Evolutionary conservation across 1,140 invertebrate species (phyloP).

Genomic region (Tribolium castaneum): DNA sequence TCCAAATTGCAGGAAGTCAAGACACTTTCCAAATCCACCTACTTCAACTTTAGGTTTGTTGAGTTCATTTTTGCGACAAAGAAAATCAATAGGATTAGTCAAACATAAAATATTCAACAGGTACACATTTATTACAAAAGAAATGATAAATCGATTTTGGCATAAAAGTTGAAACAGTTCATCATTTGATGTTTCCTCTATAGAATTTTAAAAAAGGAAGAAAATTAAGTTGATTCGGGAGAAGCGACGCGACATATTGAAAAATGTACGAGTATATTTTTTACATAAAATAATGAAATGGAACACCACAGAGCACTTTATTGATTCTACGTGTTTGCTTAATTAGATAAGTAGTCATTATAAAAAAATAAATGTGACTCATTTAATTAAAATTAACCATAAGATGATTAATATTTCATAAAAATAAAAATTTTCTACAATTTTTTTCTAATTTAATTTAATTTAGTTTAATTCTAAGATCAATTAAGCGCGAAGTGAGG

Average conservation of each 20-base stretch:
- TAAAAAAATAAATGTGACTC: too few relatives aligned
- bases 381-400: too few relatives aligned
- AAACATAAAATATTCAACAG: background rate
- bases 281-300: background rate
- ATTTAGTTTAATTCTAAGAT: background rate
- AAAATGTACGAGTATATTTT: background rate
- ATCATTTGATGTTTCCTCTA: background rate
- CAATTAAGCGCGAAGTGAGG: background rate
- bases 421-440: too few relatives aligned
- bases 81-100: background rate
- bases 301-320: background rate
- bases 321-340: background rate
- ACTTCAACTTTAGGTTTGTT: background rate
- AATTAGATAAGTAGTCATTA: background rate
- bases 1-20: background rate
- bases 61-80: background rate
- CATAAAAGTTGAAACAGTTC: background rate
- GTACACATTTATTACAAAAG: background rate
- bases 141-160: background rate
- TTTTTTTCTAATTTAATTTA: background rate
- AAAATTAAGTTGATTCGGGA: background rate
- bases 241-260: background rate
- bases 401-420: too few relatives aligned
- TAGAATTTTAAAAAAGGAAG: background rate
- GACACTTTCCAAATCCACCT: background rate